Percentiles rank a stretch among this genome's conserved stretches.
Evolutionary conservation across 2,888 invertebrate species (phyloP).

Genomic region (Himalopsyche tibetana): DNA sequence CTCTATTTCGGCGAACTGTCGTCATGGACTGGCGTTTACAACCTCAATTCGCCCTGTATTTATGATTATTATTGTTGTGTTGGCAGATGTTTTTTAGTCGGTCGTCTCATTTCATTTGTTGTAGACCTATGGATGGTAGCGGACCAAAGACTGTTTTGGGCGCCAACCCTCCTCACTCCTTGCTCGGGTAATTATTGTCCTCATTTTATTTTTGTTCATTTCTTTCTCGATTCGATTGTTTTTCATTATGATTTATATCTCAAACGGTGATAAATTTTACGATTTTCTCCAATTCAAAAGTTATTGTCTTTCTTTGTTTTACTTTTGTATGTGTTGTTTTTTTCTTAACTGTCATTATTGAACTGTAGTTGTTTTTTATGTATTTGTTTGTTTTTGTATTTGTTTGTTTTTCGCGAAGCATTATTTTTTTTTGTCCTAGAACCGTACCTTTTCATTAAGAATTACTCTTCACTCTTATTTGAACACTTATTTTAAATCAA

Average conservation of each 20-base stretch:
- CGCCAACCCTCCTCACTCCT: conserved; percentile 79
- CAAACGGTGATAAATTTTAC: neutral
- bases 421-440: neutral
- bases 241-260: conserved; percentile 60
- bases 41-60: neutral
- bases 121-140: conserved; percentile 81
- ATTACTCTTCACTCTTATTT: neutral
- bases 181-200: conserved; percentile 80
- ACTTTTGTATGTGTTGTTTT: neutral
- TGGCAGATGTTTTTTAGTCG: conserved; percentile 53
- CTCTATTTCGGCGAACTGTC: neutral
- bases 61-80: conserved; percentile 11
- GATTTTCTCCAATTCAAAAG: neutral
- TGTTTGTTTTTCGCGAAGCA: conserved; percentile 10
- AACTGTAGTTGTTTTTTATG: conserved; percentile 6
- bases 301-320: conserved; percentile 6
- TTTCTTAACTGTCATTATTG: conserved; percentile 50
- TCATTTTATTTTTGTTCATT: conserved; percentile 67
- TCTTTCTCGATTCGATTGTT: conserved; percentile 65
- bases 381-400: conserved; percentile 6
- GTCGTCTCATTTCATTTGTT: conserved; percentile 72
- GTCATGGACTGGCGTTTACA: neutral
- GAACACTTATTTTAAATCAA: conserved; percentile 23
- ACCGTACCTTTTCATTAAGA: neutral
- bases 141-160: conserved; percentile 78